A percentile compares a stretch with the other conserved stretches of the same genome.
Conservation (phyloP, 23 tunicate genomes). For the Styela clava region DNA sequence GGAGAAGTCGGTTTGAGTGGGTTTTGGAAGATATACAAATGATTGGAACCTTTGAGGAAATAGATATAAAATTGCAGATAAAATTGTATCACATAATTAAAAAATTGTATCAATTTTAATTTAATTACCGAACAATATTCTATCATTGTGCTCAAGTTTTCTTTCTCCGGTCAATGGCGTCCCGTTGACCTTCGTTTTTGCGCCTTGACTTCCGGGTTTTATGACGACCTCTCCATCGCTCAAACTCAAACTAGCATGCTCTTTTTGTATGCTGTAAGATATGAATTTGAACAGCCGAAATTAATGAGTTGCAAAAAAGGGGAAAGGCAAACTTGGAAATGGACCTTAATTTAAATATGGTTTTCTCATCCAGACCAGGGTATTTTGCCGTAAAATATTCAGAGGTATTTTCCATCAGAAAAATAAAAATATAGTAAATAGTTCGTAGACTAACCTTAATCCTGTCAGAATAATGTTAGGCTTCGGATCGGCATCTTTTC, state of each 20-base stretch:
- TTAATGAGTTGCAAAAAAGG: neutral
- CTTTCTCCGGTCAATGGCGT: constrained; percentile 92
- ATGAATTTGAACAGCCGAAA: neutral
- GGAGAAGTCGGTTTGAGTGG: constrained; percentile 77
- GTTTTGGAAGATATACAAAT: constrained; percentile 76
- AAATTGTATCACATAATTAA: neutral
- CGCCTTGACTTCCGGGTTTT: constrained; percentile 83
- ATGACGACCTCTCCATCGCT: constrained; percentile 81
- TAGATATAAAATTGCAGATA: too few species aligned
- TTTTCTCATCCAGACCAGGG: too few species aligned
- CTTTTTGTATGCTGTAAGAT: constrained; percentile 73
- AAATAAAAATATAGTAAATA: too few species aligned
- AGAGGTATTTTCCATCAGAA: too few species aligned
- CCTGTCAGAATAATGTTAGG: constrained; percentile 85
- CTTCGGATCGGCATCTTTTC: constrained; percentile 91
- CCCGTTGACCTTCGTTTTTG: constrained; percentile 91
- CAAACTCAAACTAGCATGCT: constrained; percentile 59
- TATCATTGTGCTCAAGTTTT: constrained; percentile 84
- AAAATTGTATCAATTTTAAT: too few species aligned
- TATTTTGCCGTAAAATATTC: too few species aligned
- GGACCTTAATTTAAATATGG: too few species aligned
- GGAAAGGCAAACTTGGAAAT: too few species aligned
- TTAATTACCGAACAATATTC: constrained; percentile 91
- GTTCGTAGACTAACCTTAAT: too few species aligned
- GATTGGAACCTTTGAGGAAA: constrained; percentile 96